A percentile compares a stretch with the other conserved stretches of the same genome.
phyloP scores from a whole-genome alignment of 2,113 vertebrate species.

The Edolisoma coerulescens region DNA sequence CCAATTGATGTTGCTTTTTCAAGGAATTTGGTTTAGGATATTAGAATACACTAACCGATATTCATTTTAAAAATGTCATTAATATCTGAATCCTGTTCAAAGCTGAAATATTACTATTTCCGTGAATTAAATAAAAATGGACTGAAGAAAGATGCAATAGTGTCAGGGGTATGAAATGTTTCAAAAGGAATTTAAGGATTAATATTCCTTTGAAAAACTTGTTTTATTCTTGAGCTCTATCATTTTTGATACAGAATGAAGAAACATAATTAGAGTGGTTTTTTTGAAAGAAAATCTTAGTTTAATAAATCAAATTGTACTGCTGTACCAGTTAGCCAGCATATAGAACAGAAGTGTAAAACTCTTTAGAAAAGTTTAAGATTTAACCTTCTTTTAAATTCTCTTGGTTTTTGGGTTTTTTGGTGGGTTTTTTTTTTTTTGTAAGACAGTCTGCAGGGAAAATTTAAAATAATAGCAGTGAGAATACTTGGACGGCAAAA shows the following conservation, averaged over 20 bases:
- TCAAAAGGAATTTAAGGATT: not conserved
- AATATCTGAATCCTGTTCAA: not conserved
- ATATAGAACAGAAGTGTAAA: not conserved
- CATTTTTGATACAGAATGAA: not conserved
- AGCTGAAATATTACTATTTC: not conserved
- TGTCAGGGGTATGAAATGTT: not conserved
- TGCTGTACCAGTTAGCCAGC: not conserved
- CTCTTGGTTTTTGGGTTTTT: too few species aligned
- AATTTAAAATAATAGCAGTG: not conserved
- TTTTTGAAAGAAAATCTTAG: not conserved
- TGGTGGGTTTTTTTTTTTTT: not conserved
- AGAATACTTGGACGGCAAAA: not conserved
- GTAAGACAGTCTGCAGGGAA: not conserved
- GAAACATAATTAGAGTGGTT: not conserved
- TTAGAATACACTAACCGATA: not conserved
- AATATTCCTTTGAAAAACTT: not conserved
- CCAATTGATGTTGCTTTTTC: not conserved
- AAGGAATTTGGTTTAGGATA: not conserved
- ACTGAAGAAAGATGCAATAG: not conserved
- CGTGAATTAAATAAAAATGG: not conserved
- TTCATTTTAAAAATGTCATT: not conserved
- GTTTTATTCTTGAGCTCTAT: not conserved
- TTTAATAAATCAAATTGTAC: not conserved
- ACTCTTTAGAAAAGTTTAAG: not conserved
- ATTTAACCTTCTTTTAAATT: not conserved